phyloP scores from a whole-genome alignment of 2,888 invertebrate genomes.

The Lomographa bimaculata region DNA sequence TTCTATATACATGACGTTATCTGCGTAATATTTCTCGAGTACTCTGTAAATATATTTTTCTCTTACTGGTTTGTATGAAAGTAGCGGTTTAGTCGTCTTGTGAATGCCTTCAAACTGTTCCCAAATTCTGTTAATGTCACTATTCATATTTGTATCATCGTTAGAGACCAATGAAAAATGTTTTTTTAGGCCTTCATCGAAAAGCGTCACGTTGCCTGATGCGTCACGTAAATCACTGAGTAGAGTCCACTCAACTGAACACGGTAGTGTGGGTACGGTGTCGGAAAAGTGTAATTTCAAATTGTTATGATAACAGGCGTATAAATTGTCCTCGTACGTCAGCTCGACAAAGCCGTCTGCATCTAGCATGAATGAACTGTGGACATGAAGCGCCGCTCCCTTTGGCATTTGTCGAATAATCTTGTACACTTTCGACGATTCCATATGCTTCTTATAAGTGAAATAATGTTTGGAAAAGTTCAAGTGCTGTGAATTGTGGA shows the following conservation, averaged over 20 bases:
- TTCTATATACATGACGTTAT: slow-evolving; percentile 89
- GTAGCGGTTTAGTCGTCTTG: slow-evolving; percentile 72
- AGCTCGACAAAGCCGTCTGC: slow-evolving; percentile 84
- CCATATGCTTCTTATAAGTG: slow-evolving; percentile 81
- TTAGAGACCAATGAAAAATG: slow-evolving; percentile 81
- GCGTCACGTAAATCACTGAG: slow-evolving; percentile 71
- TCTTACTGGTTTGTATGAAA: slow-evolving; percentile 85
- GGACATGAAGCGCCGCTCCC: slow-evolving; percentile 88
- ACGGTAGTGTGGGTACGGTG: slow-evolving; percentile 54
- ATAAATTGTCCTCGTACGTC: slow-evolving; percentile 85
- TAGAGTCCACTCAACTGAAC: slow-evolving; percentile 71
- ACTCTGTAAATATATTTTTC: slow-evolving; percentile 85
- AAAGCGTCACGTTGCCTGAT: slow-evolving; percentile 61
- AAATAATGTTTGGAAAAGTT: slow-evolving; percentile 87
- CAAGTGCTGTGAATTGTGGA: slow-evolving; percentile 76
- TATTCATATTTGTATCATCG: slow-evolving; percentile 57
- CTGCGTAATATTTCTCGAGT: slow-evolving; percentile 85
- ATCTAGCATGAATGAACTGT: slow-evolving; percentile 85
- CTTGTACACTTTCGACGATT: slow-evolving; percentile 85
- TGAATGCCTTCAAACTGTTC: slow-evolving; percentile 81
- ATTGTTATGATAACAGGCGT: slow-evolving; percentile 69
- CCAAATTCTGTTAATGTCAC: slow-evolving; percentile 85
- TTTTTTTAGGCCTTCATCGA: slow-evolving; percentile 79
- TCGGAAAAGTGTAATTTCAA: slow-evolving; percentile 64
- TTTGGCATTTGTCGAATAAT: slow-evolving; percentile 89